A percentile compares a stretch with the other conserved stretches of the same genome.
phyloP scores from a whole-genome alignment of 2,797 vertebrate genomes.

The Phrynocephalus forsythii region DNA sequence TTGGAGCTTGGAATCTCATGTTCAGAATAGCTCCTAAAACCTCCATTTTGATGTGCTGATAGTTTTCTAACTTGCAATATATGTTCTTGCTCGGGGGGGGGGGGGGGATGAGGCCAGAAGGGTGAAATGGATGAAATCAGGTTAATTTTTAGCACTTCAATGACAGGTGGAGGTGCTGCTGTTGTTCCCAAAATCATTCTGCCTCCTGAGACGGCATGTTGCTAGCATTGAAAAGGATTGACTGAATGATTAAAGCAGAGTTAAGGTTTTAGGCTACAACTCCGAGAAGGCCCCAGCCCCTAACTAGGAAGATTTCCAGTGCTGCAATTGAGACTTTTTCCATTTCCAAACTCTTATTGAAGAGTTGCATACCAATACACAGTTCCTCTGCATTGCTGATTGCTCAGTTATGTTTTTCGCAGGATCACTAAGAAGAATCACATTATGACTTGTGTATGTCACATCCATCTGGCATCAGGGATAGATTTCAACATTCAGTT shows the following conservation, averaged over 20 bases:
- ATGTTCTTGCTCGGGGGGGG: background rate
- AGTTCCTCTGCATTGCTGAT: constrained; percentile 71
- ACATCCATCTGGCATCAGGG: background rate
- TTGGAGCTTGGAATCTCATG: background rate
- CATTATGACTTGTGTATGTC: constrained; percentile 19
- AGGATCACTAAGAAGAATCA: constrained; percentile 63
- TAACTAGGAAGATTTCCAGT: background rate
- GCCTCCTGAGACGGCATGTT: constrained; percentile 54
- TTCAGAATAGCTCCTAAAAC: background rate
- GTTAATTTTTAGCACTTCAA: constrained; percentile 67
- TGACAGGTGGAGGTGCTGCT: constrained; percentile 58
- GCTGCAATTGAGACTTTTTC: background rate
- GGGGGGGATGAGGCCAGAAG: background rate
- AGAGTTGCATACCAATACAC: constrained; percentile 44
- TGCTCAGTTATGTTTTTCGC: constrained; percentile 66
- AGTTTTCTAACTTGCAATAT: background rate
- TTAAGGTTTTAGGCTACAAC: background rate
- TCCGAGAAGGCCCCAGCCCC: background rate
- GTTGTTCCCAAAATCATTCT: constrained; percentile 67
- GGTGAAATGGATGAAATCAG: constrained; percentile 14
- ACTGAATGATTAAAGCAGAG: background rate
- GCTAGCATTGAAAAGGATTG: constrained; percentile 62
- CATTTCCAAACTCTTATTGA: background rate
- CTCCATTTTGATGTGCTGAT: background rate
- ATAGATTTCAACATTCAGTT: constrained; percentile 22